Conservation (phyloP, 2,797 vertebrate genomes). For the Naso thynnoides region DNA sequence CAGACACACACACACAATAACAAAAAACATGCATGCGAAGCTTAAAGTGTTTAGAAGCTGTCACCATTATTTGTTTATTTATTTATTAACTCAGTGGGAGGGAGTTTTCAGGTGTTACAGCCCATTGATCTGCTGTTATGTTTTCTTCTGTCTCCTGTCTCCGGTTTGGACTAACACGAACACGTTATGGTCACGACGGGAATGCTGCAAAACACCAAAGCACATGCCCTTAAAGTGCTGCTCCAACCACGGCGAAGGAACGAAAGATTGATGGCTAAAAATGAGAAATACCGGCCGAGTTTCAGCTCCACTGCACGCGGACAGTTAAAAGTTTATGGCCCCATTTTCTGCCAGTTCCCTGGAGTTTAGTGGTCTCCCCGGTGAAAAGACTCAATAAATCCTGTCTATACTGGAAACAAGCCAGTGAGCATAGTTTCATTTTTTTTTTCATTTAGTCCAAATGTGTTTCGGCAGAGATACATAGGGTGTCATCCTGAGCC, state of each 20-base stretch:
- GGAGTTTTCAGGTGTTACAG: too few species aligned
- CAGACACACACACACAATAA: not conserved
- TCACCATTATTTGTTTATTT: too few species aligned
- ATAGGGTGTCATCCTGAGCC: too few species aligned
- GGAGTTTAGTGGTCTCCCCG: not conserved
- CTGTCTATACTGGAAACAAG: not conserved
- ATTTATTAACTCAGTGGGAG: too few species aligned
- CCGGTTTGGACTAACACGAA: conserved; percentile 10
- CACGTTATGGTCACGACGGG: conserved; percentile 2
- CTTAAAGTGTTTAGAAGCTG: not conserved
- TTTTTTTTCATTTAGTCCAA: not conserved
- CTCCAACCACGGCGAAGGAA: not conserved
- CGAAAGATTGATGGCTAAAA: not conserved
- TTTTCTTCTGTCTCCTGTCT: not conserved
- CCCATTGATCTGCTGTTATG: too few species aligned
- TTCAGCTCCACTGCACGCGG: not conserved
- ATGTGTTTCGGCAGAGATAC: not conserved
- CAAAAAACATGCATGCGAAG: too few species aligned
- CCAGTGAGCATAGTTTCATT: not conserved
- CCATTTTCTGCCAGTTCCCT: conserved; percentile 20
- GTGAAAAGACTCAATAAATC: conserved; percentile 24
- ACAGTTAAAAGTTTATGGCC: conserved; percentile 8
- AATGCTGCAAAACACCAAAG: not conserved
- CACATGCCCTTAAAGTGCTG: not conserved
- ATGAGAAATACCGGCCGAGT: not conserved